Evolutionary conservation across 35 echinoderm and acorn worm genomes (phyloP).

Genomic region (Nesometra sesokonis): DNA sequence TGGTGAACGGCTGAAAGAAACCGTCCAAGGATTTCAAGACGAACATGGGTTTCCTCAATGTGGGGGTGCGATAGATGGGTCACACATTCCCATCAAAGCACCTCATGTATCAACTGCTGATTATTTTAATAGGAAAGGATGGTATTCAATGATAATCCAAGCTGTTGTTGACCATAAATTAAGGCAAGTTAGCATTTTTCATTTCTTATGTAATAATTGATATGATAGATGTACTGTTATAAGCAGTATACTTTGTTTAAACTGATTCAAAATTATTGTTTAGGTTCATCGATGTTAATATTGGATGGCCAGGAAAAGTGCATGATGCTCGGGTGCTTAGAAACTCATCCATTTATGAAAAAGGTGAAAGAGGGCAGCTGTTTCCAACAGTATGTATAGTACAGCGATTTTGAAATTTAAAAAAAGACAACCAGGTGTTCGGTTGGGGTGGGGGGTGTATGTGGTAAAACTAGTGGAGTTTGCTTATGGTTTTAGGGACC

Average conservation of each 20-base stretch:
- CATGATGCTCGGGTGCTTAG: slow-evolving; percentile 30
- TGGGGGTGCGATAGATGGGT: slow-evolving; percentile 45
- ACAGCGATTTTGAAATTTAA: too few relatives aligned
- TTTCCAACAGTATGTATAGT: slow-evolving; percentile 34
- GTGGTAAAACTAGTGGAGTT: too few relatives aligned
- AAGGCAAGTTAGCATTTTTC: neutral
- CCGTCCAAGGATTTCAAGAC: slow-evolving; percentile 25
- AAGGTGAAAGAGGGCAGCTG: slow-evolving; percentile 14
- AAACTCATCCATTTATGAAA: slow-evolving; percentile 26
- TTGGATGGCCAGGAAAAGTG: slow-evolving; percentile 44
- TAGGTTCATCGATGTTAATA: slow-evolving; percentile 43
- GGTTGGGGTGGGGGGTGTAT: too few relatives aligned
- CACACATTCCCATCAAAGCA: slow-evolving; percentile 35
- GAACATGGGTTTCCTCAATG: slow-evolving; percentile 31
- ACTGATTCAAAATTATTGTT: neutral
- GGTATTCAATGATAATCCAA: slow-evolving; percentile 26
- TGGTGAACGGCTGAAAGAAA: neutral
- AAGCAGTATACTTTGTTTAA: neutral
- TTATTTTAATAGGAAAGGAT: slow-evolving; percentile 46
- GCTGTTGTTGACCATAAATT: slow-evolving; percentile 45
- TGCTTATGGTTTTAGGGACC: too few relatives aligned
- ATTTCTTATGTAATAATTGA: neutral
- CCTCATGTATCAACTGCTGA: slow-evolving; percentile 8
- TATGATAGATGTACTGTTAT: neutral
- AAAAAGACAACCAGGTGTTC: too few relatives aligned